Conservation (phyloP, 2,888 invertebrate species). For the Dorcus hopei region DNA sequence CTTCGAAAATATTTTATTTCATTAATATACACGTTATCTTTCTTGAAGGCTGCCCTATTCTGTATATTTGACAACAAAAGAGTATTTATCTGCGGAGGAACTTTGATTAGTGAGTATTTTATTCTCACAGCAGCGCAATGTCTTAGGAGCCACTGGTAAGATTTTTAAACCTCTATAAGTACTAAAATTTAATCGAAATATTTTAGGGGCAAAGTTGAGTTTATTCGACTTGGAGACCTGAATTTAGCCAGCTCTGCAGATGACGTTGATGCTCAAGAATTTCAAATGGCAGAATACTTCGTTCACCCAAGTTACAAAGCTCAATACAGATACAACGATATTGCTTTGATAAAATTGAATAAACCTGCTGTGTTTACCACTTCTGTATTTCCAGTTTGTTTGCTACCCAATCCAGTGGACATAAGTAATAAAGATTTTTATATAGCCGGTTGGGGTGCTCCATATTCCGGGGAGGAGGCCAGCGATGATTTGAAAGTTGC, state of each 20-base stretch:
- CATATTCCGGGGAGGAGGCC: constrained; percentile 31
- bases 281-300: constrained; percentile 38
- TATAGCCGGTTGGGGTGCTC: constrained; percentile 52
- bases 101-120: too few species aligned
- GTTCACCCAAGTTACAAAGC: constrained; percentile 48
- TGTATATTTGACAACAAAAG: too few species aligned
- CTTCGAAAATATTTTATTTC: too few species aligned
- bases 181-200: neutral
- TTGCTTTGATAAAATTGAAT: constrained; percentile 51
- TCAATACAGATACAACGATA: constrained; percentile 52
- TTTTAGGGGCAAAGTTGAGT: neutral
- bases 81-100: too few species aligned
- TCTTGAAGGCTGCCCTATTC: too few species aligned
- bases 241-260: neutral
- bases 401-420: constrained; percentile 27
- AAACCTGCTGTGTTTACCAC: constrained; percentile 41
- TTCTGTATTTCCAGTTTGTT: constrained; percentile 51
- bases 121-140: too few species aligned
- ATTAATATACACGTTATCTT: too few species aligned
- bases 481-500: constrained; percentile 39
- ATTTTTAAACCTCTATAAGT: too few species aligned
- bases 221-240: constrained; percentile 18
- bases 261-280: constrained; percentile 8
- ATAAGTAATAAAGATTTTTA: constrained; percentile 28
- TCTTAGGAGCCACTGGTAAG: too few species aligned